Evolutionary conservation across 1,140 invertebrate species (phyloP).

Genomic region (Arion vulgaris): DNA sequence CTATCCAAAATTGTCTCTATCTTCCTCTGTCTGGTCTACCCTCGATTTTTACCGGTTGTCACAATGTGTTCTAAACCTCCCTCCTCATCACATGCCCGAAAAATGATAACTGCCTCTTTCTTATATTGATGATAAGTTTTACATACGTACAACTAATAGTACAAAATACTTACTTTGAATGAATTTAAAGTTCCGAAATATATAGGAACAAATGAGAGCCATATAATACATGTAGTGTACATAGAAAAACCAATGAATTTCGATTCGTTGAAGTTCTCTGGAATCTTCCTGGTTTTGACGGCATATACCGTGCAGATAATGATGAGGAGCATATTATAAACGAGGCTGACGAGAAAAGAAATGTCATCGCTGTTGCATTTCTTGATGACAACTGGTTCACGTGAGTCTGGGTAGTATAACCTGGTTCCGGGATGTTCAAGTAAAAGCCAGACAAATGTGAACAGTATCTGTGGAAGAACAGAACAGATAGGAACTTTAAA

Average conservation of each 20-base stretch:
- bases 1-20: too few relatives aligned
- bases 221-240: constrained; percentile 91
- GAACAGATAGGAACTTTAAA: too few relatives aligned
- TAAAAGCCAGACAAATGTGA: constrained; percentile 76
- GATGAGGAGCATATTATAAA: constrained; percentile 84
- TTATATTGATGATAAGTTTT: too few relatives aligned
- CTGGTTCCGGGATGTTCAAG: constrained; percentile 79
- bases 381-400: constrained; percentile 74
- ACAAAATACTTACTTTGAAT: constrained; percentile 65
- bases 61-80: too few relatives aligned
- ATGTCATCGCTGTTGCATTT: constrained; percentile 82
- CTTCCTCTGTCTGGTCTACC: too few relatives aligned
- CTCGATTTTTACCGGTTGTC: too few relatives aligned
- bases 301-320: constrained; percentile 84
- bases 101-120: too few relatives aligned
- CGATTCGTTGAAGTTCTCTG: constrained; percentile 95
- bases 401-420: constrained; percentile 75
- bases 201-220: constrained; percentile 83
- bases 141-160: too few relatives aligned
- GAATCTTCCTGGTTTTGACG: constrained; percentile 89
- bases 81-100: too few relatives aligned
- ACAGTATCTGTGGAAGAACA: constrained; percentile 53
- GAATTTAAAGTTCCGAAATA: constrained; percentile 77
- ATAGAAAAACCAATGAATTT: constrained; percentile 96
- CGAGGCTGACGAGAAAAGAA: constrained; percentile 81